Base-by-base conservation (phyloP, 2,113 vertebrate species). In the Cyrtonyx montezumae region DNA sequence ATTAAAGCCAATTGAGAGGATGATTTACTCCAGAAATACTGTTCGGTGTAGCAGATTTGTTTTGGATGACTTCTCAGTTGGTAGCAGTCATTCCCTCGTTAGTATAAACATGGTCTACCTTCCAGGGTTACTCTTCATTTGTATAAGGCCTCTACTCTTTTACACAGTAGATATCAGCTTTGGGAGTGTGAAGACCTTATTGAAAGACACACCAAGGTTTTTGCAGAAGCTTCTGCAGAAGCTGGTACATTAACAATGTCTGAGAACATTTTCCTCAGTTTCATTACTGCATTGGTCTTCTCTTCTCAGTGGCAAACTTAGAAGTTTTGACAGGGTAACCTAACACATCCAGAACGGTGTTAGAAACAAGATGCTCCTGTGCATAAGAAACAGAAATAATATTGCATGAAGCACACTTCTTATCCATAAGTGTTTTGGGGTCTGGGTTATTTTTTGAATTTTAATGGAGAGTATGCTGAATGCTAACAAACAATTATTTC, bases 281-380 rank as follows among this genome's bases (percentile, higher is more conserved):
- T 90, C 85, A 76, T 95, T 91, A 81, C 93, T 87, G 68, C 83
- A 90, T 71, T 88, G 85, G 91, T 94, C 91, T 95, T 91, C 84
- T 87, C 87, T 95, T 83, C 91, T 88, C 79, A 78, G 87, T 79
- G 79, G 92, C 76, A 94, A 77, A 83, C 94, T 93, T 78, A 84
- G 94, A 94, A 92, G 90, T 80, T 83, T 84, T 96, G 91, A 84
- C 94, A 94, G 90, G 66, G 34, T 76, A 95, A 87, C 88, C 91
- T 92, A 88, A 96, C 90, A 91, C 93, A 94, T 93, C 79, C 71
- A 90, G 55, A 85, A 67, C 6, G 0, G 82, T 84, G 88, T 88
- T 80, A 92, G 76, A 77, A 86, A 84, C 63, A 92, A 70, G 73
- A 91, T 95, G 76, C 93, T 94, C 21, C 82, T 85, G 49, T 92